Base-by-base conservation (phyloP, 2,797 vertebrate species). In the Chloroceryle amazona region DNA sequence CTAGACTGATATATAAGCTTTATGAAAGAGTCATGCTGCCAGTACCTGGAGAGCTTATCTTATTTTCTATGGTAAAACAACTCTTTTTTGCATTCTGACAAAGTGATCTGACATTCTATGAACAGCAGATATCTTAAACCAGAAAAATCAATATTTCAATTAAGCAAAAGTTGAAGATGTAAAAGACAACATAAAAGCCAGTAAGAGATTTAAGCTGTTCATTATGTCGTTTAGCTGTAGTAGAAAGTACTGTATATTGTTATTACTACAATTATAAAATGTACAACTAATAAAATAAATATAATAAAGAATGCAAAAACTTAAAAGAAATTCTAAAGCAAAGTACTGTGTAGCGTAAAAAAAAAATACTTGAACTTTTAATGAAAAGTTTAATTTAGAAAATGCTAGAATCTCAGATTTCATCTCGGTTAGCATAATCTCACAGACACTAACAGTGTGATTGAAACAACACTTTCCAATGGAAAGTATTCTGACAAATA, bases 41-140 rank as follows among this genome's bases (percentile, higher is more conserved):
- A 57, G 37, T 33, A 57, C 7, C 26, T 85, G 54, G 58, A 87
- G 23, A 70, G 3, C 10, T 83, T 67, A 21, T 55, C 13, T 79
- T 68, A 21, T 42, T 87, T 94, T 81, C 28, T 60, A 57, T 13
- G 78, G 26, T 4, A 72, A 26, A 66, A 47, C 6, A 54, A 42
- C 5, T 46, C 4, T 8, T 58, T 3, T 0, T 86, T 58, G 5
- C 0, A 0, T 33, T 81, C 44, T 46, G 49, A 35, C 2, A 13
- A 92, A 66, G 33, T 10, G 8, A 18, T n/a, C 22, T 70, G 41
- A 21, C 10, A 31, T 49, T 46, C 31, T 47, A 37, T 6, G 3
- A 81, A 67, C 26, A 81, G 9, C 14, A 37, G 12, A 12, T 41
- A 67, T 11, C 22, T 76, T 80, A 54, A 60, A 41, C 5, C 16